Percentiles rank a stretch among this genome's conserved stretches.
These are phyloP conservation scores for Pristis pectinata DNA, from an alignment of 2,797 vertebrate genomes.

Conservation along the genomic window DNA sequence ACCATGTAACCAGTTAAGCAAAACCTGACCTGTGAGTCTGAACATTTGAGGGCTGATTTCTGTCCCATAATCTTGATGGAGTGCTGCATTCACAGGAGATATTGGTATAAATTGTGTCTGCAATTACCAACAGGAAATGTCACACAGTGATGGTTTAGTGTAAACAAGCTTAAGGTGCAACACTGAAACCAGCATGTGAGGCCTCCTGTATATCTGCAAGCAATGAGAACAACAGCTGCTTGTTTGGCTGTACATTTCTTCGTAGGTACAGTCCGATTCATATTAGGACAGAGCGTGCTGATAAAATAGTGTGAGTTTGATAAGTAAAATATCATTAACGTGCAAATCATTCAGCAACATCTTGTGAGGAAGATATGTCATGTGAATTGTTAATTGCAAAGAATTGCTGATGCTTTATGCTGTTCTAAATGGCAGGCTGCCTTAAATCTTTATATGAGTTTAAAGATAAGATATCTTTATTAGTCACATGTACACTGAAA, in stretches of 20 bases:
- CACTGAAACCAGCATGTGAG: neutral
- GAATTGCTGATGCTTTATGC: neutral
- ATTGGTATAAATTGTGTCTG: neutral
- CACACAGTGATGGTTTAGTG: neutral
- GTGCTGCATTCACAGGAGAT: neutral
- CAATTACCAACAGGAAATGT: neutral
- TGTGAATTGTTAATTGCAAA: neutral
- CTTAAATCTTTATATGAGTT: neutral
- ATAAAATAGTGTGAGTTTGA: neutral
- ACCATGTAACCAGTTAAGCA: neutral
- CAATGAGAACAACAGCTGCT: neutral
- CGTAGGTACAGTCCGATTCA: neutral
- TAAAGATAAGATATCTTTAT: too few species aligned
- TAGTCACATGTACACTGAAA: too few species aligned
- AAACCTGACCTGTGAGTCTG: neutral
- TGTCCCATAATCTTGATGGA: neutral
- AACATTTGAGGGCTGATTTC: neutral
- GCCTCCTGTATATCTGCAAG: neutral
- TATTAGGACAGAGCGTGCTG: neutral
- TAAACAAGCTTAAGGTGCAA: neutral
- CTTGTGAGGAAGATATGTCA: neutral
- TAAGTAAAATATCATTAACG: neutral
- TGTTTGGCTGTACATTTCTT: neutral
- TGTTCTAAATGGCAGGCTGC: neutral
- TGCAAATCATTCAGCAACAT: neutral